A percentile compares a stretch with the other conserved stretches of the same genome.
These are phyloP conservation scores for Pomacea canaliculata DNA, from an alignment of 2,888 invertebrate species.

Conservation along the genomic window DNA sequence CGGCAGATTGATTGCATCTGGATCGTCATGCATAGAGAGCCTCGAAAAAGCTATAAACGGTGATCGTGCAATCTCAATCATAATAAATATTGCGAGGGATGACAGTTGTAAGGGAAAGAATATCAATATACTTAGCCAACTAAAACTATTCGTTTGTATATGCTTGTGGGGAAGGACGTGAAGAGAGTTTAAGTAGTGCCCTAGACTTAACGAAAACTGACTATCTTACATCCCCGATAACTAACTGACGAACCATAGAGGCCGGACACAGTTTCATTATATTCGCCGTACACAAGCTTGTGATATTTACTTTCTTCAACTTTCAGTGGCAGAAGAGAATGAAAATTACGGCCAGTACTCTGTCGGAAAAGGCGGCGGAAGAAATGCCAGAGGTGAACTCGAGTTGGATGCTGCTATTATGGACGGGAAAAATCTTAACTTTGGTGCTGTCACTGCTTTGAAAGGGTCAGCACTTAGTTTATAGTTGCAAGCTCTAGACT, in stretches of 20 bases:
- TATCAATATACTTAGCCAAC: too few relatives aligned
- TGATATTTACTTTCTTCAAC: too few relatives aligned
- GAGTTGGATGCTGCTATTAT: slow-evolving; percentile 56
- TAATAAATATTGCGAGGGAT: not conserved
- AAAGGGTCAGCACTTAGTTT: slow-evolving; percentile 35
- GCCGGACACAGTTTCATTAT: too few relatives aligned
- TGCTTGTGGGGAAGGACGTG: too few relatives aligned
- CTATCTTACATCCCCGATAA: not conserved
- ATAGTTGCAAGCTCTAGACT: not conserved
- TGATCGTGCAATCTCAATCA: slow-evolving; percentile 13
- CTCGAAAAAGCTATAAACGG: slow-evolving; percentile 42
- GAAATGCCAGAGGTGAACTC: slow-evolving; percentile 44
- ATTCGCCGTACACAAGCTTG: too few relatives aligned
- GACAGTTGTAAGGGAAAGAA: too few relatives aligned
- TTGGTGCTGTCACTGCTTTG: slow-evolving; percentile 53
- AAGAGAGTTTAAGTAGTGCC: too few relatives aligned
- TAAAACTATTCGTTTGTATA: too few relatives aligned
- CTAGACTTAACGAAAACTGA: not conserved
- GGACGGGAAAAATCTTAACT: slow-evolving; percentile 41
- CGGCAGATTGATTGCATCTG: slow-evolving; percentile 3
- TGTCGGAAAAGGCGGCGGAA: slow-evolving; percentile 49
- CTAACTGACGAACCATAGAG: not conserved
- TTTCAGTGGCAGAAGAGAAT: slow-evolving; percentile 39
- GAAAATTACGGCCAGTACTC: slow-evolving; percentile 39
- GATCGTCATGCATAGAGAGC: slow-evolving; percentile 30